phyloP scores from a whole-genome alignment of 2,113 vertebrate genomes.

The Cinclus cinclus region DNA sequence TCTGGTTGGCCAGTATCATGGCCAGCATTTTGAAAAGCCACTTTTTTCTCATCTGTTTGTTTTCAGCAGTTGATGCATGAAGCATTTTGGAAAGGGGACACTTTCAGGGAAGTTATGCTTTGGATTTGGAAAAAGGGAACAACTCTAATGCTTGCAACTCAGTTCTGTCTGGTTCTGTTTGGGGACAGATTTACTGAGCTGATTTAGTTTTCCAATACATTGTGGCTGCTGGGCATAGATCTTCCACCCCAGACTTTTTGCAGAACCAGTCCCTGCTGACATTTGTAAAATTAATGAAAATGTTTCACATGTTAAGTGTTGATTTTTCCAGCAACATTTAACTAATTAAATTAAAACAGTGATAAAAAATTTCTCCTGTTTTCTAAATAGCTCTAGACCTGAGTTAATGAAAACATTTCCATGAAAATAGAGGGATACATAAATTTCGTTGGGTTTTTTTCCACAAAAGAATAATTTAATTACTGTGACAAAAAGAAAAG shows the following conservation, averaged over 20 bases:
- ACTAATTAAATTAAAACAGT: background rate
- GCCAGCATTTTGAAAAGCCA: background rate
- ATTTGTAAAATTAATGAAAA: constrained; percentile 21
- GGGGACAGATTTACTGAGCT: background rate
- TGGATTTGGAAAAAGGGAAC: background rate
- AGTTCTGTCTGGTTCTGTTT: background rate
- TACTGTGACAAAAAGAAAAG: background rate
- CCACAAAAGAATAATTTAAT: background rate
- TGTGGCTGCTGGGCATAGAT: background rate
- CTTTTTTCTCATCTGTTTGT: background rate
- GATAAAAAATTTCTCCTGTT: constrained; percentile 2
- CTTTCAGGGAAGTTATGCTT: background rate
- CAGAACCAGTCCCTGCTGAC: background rate
- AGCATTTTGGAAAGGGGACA: background rate
- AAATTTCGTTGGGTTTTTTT: background rate
- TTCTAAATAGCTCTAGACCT: background rate
- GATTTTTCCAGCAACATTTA: background rate
- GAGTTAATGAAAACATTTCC: background rate
- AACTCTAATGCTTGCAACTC: background rate
- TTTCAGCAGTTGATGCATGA: background rate
- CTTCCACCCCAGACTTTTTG: background rate
- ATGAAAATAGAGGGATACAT: background rate
- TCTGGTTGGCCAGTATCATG: background rate
- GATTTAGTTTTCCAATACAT: background rate
- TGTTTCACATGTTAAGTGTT: background rate